Evolutionary conservation across 2,113 vertebrate species (phyloP).

Genomic region (Peromyscus californicus): DNA sequence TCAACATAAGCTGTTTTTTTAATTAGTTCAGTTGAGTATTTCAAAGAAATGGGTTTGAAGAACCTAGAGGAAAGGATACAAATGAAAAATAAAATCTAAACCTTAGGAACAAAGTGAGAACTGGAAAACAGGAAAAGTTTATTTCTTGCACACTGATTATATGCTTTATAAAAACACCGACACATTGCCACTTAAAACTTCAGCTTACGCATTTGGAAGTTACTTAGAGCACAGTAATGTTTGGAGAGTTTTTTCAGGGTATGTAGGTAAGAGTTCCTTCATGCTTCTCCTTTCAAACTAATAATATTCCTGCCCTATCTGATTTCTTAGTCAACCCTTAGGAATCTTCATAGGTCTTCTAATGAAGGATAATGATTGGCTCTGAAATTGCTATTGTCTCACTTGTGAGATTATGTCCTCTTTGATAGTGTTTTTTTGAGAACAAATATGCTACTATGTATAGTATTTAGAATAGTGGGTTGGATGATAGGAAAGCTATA

Average conservation of each 20-base stretch:
- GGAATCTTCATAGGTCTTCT: not conserved
- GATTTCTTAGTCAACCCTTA: slow-evolving; percentile 13
- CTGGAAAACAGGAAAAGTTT: not conserved
- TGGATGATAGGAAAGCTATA: not conserved
- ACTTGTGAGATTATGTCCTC: not conserved
- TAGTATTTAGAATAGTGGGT: slow-evolving; percentile 17
- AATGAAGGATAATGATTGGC: not conserved
- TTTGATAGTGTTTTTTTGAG: not conserved
- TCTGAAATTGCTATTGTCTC: not conserved
- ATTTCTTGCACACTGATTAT: not conserved
- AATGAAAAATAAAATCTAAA: not conserved
- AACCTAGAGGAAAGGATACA: not conserved
- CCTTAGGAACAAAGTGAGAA: not conserved
- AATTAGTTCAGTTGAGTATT: not conserved
- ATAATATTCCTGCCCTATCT: not conserved
- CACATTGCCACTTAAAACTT: not conserved
- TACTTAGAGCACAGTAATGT: not conserved
- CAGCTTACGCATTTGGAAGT: not conserved
- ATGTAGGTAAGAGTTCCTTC: not conserved
- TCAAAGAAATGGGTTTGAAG: slow-evolving; percentile 14
- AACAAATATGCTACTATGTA: not conserved
- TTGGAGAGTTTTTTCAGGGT: not conserved
- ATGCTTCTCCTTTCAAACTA: not conserved
- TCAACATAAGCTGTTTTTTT: slow-evolving; percentile 5
- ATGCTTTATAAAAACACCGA: not conserved